Evolutionary conservation across 2,113 vertebrate species (phyloP), one percentile per base, ranked within the genome.

Genomic region (Mus pahari): DNA sequence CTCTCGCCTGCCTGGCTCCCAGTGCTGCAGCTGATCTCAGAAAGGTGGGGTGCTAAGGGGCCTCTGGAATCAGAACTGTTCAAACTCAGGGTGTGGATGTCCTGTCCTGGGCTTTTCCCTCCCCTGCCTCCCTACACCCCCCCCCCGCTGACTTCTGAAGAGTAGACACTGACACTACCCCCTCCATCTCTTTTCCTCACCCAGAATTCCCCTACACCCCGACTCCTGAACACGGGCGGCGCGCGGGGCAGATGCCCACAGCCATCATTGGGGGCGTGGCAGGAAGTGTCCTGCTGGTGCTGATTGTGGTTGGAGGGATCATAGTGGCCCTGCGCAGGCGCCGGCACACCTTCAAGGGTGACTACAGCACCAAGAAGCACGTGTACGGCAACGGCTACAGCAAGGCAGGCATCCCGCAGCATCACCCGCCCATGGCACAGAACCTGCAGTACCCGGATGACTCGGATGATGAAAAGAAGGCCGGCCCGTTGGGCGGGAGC

Each of bases 291-390:
- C 98, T 98, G 96, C 98, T 99, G 97, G 98, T 99, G 98, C 98
- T 98, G 92, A 84, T 98, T 62, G 99, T 99, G 75, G 99, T 99
- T 71, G 98, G 99, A 74, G 99, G 99, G 97, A 99, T 99, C 92
- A 98, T 99, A 98, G 95, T 99, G 95, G 99, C 99, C 93, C 99
- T 99, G 86, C 99, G 99, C 86, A 99, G 99, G 97, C 99, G 99
- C 95, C 99, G 99, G 91, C 99, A 99, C 98, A 99, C 99, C 98
- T 99, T 99, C 99, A 99, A 99, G 98, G 99, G 99, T 1, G 99
- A 99, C 99, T 99, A 99, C 99, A 99, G 99, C 99, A 99, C 99
- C 94, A 99, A 99, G 99, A 99, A 99, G 96, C 99, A 99, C 0
- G 99, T 99, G 78, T 99, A 99, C 0, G 99, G 99, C 73, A 99